These are phyloP conservation scores for Tetramorium alpestre DNA, from an alignment of 1,140 invertebrate species.

Conservation along the genomic window DNA sequence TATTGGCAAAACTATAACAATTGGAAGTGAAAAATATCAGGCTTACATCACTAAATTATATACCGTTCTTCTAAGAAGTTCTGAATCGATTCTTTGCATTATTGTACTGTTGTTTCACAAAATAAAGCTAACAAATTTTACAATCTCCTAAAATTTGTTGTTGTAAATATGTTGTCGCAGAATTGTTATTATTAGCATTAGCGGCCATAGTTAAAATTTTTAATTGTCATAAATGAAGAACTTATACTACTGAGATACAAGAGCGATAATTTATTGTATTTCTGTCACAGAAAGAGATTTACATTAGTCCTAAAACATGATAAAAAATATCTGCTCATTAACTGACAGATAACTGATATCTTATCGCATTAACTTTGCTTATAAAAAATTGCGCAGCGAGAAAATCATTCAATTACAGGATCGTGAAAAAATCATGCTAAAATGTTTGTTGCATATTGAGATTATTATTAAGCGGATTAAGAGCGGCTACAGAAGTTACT, in stretches of 20 bases:
- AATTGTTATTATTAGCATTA: background rate
- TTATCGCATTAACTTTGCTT: background rate
- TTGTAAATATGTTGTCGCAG: background rate
- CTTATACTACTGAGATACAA: background rate
- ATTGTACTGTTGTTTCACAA: background rate
- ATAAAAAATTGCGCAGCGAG: background rate
- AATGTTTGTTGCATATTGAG: conserved; percentile 54
- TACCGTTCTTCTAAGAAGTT: background rate
- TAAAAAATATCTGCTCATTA: conserved; percentile 71
- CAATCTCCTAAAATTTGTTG: background rate
- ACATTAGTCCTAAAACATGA: conserved; percentile 56
- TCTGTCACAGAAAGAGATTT: background rate
- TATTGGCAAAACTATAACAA: background rate
- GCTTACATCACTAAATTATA: background rate
- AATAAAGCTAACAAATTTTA: background rate
- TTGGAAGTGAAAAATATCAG: background rate
- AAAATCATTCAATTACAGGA: conserved; percentile 37
- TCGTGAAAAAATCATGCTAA: conserved; percentile 31
- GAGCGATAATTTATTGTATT: background rate
- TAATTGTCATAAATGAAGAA: background rate
- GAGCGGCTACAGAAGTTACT: conserved; percentile 58
- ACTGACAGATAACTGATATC: conserved; percentile 56
- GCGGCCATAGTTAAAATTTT: background rate
- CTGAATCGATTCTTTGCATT: background rate
- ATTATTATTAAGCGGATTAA: conserved; percentile 67